Evolutionary conservation across 1,140 invertebrate species (phyloP).

Genomic region (Euglossa dilemma): DNA sequence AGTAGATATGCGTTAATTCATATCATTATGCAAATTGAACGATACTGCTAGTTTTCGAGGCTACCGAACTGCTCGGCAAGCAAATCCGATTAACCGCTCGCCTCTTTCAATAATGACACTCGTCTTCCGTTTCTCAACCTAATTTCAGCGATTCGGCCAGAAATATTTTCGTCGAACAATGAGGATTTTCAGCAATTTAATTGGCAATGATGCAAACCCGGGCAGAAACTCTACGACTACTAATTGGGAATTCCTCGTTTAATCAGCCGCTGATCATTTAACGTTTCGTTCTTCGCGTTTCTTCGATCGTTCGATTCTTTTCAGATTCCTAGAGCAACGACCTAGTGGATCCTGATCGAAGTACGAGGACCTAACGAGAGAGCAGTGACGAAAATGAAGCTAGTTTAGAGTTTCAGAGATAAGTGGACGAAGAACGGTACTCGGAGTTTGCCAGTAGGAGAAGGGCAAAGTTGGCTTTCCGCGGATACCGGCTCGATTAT

Average conservation of each 20-base stretch:
- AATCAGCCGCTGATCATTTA: not conserved
- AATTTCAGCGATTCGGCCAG: constrained; percentile 19
- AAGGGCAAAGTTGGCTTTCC: too few relatives aligned
- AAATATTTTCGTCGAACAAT: not conserved
- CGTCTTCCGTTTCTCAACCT: constrained; percentile 23
- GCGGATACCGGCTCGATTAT: too few relatives aligned
- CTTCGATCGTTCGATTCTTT: not conserved
- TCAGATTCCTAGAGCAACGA: not conserved
- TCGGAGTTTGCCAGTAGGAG: too few relatives aligned
- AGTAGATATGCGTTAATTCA: constrained; percentile 51
- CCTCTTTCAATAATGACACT: constrained; percentile 33
- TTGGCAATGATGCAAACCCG: not conserved
- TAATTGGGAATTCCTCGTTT: not conserved
- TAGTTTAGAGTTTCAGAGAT: too few relatives aligned
- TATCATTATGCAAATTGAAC: constrained; percentile 58
- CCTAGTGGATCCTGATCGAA: not conserved
- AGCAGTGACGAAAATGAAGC: too few relatives aligned
- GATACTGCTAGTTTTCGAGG: constrained; percentile 49
- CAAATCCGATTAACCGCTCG: constrained; percentile 52
- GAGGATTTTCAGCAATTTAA: not conserved
- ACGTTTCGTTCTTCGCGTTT: not conserved
- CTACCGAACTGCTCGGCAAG: constrained; percentile 25
- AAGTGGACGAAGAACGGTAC: too few relatives aligned
- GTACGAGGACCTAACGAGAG: not conserved
- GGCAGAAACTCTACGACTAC: not conserved